Percentiles rank a stretch among this genome's conserved stretches.
phyloP scores from a whole-genome alignment of 1,140 invertebrate species.

The Nomia melanderi region DNA sequence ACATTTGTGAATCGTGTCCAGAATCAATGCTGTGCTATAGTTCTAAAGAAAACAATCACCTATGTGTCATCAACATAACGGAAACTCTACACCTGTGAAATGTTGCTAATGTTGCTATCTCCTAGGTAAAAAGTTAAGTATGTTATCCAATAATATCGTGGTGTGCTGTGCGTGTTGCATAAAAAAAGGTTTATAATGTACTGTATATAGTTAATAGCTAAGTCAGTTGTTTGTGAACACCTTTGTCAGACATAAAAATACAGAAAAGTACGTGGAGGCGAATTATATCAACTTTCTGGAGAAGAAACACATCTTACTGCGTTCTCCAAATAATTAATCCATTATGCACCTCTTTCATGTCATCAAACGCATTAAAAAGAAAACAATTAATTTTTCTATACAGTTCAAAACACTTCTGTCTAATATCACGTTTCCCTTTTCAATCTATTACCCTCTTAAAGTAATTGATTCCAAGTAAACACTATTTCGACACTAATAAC shows the following conservation, averaged over 20 bases:
- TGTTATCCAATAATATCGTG: neutral
- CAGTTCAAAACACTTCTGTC: too few relatives aligned
- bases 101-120: neutral
- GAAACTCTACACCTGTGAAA: neutral
- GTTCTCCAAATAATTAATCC: too few relatives aligned
- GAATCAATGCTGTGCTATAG: slow-evolving; percentile 57
- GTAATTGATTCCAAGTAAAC: too few relatives aligned
- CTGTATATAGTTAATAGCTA: neutral
- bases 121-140: neutral
- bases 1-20: slow-evolving; percentile 66
- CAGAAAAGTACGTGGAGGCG: too few relatives aligned
- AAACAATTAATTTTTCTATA: too few relatives aligned
- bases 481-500: neutral
- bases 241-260: too few relatives aligned
- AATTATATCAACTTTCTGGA: too few relatives aligned
- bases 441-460: neutral
- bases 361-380: too few relatives aligned
- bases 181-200: neutral
- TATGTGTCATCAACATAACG: neutral
- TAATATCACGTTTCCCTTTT: neutral
- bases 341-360: too few relatives aligned
- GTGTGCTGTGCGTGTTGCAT: neutral
- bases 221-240: too few relatives aligned
- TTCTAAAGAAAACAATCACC: neutral
- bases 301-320: too few relatives aligned